Percentiles rank a stretch among this genome's conserved stretches.
These are phyloP conservation scores for Pteria penguin DNA, from an alignment of 2,888 invertebrate species.

Conservation along the genomic window DNA sequence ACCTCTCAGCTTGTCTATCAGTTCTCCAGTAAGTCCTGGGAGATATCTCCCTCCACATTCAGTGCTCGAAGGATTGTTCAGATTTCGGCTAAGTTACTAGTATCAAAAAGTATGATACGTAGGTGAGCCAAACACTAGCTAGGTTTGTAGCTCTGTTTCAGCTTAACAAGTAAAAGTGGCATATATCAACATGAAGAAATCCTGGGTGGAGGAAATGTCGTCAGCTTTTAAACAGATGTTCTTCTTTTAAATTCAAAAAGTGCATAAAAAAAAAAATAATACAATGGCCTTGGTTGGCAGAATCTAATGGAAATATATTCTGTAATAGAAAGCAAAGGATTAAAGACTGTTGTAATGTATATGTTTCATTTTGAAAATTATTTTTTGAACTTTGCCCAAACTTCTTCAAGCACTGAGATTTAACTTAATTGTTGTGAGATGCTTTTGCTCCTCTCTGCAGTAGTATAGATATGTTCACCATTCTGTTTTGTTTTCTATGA, in stretches of 20 bases:
- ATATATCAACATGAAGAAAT: no score
- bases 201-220: no score
- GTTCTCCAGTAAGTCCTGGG: constrained; percentile 75
- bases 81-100: not conserved
- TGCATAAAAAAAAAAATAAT: no score
- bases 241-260: no score
- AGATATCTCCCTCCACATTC: constrained; percentile 14
- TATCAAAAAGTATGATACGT: not conserved
- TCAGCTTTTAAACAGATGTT: no score
- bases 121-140: not conserved
- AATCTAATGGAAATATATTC: no score
- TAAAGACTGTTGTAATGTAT: not conserved
- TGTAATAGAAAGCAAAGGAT: not conserved
- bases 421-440: constrained; percentile 1
- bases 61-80: constrained; percentile 21
- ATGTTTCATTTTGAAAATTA: not conserved
- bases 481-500: no score
- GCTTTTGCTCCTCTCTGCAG: not conserved
- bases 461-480: not conserved
- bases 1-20: constrained; percentile 73
- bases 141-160: no score
- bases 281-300: no score
- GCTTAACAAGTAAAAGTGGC: no score
- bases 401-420: constrained; percentile 23
- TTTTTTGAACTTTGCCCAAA: not conserved